A percentile compares a stretch with the other conserved stretches of the same genome.
Evolutionary conservation across 2,888 invertebrate genomes (phyloP).

Genomic region (Arge pagana): DNA sequence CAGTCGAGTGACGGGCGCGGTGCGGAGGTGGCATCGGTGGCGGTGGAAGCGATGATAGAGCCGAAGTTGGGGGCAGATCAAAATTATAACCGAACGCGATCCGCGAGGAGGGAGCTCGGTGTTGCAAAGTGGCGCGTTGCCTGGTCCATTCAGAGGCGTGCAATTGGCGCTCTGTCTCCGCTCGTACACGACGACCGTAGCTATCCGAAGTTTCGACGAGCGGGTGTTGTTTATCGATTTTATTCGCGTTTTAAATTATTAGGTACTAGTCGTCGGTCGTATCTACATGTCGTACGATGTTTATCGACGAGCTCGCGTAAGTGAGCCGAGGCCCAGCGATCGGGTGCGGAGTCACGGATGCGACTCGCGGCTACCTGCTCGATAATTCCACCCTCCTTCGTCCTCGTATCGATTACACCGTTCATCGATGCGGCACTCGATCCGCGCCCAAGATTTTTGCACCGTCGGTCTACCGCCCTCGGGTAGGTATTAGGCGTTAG

Average conservation of each 20-base stretch:
- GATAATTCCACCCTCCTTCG: too few relatives aligned
- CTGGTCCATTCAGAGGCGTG: slow-evolving; percentile 7
- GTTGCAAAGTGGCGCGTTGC: slow-evolving; percentile 1
- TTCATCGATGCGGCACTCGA: too few relatives aligned
- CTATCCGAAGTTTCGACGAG: background rate
- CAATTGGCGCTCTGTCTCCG: background rate
- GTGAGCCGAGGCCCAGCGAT: too few relatives aligned
- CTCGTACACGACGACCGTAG: background rate
- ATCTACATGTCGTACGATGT: too few relatives aligned
- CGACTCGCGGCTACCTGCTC: too few relatives aligned
- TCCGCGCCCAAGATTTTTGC: too few relatives aligned
- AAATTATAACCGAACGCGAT: slow-evolving; percentile 27
- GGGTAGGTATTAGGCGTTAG: too few relatives aligned
- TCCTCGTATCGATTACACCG: too few relatives aligned
- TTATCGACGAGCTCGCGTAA: too few relatives aligned
- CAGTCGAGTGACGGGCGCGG: slow-evolving; percentile 33
- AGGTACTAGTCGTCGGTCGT: too few relatives aligned
- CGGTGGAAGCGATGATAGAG: slow-evolving; percentile 13
- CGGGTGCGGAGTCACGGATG: too few relatives aligned
- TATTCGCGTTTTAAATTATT: slow-evolving; percentile 18
- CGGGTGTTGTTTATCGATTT: slow-evolving; percentile 7
- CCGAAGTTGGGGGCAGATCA: slow-evolving; percentile 23
- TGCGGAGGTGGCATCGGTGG: slow-evolving; percentile 17
- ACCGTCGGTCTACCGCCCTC: too few relatives aligned
- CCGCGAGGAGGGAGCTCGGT: slow-evolving; percentile 6